phyloP scores from a whole-genome alignment of 2,888 invertebrate species.

The Abrostola triplasia region DNA sequence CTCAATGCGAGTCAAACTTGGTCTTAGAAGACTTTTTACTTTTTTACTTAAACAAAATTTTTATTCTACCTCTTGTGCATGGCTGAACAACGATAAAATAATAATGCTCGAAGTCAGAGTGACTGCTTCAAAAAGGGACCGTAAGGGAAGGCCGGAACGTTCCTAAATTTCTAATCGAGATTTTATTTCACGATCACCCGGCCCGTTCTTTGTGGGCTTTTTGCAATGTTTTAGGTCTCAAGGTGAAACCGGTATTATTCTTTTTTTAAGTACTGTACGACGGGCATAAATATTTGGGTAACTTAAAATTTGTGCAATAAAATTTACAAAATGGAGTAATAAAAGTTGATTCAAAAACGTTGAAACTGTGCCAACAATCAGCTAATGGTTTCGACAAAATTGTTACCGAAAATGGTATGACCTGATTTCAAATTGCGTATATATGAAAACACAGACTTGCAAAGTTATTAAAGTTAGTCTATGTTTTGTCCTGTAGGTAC shows the following conservation, averaged over 20 bases:
- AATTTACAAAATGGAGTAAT: slow-evolving; percentile 58
- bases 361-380: slow-evolving; percentile 68
- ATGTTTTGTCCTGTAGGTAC: not conserved
- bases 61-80: slow-evolving; percentile 80
- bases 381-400: slow-evolving; percentile 61
- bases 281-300: slow-evolving; percentile 54
- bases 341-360: slow-evolving; percentile 57
- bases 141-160: slow-evolving; percentile 76
- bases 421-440: slow-evolving; percentile 39
- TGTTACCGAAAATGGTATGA: slow-evolving; percentile 46
- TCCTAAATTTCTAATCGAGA: slow-evolving; percentile 84
- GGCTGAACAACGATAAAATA: slow-evolving; percentile 85
- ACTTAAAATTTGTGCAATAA: slow-evolving; percentile 60
- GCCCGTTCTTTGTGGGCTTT: slow-evolving; percentile 76
- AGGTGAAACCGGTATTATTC: slow-evolving; percentile 74
- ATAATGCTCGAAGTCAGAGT: slow-evolving; percentile 75
- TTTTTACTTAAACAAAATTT: slow-evolving; percentile 77
- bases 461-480: not conserved
- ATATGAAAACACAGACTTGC: slow-evolving; percentile 14
- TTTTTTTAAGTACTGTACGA: slow-evolving; percentile 60
- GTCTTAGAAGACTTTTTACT: slow-evolving; percentile 45
- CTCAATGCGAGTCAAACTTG: not conserved
- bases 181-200: slow-evolving; percentile 79
- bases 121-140: slow-evolving; percentile 77
- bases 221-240: slow-evolving; percentile 78